Base-by-base conservation (phyloP, 2,797 vertebrate genomes). In the Trematomus bernacchii region DNA sequence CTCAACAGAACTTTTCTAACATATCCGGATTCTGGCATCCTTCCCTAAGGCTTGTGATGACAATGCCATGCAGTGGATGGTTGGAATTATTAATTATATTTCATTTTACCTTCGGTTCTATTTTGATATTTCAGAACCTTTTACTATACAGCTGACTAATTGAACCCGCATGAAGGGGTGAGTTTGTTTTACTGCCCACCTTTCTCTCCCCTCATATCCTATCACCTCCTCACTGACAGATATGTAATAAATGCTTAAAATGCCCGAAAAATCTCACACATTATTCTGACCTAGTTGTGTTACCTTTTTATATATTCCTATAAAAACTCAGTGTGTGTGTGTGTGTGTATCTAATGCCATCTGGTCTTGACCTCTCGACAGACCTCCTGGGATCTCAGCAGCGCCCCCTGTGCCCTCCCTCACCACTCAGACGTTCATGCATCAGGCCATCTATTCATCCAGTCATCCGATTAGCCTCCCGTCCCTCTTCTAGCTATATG, bases 271-370 rank as follows among this genome's bases (percentile, higher is more conserved):
- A 3, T 27, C 23, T 3, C 23, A 3, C 2, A 33, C 16, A 47
- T 11, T 6, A 44, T 55, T 46, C 11, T 14, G 14, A 66, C 10
- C 4, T 2, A 15, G 47, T 11, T 19, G 13, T 63, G 21, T 54
- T 10, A 46, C 18, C 11, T 63, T 7, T 54, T 71, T 44, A 51
- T 2, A 27, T 55, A 15, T 50, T 44, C 44, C 23, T 43, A 23
- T 15, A 13, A 40, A 47, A 66, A 6, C 30, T 43, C 58, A 13
- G 3, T 16, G 2, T 40, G 6, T 63, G 21, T 19, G 58, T 70
- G 21, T n/a, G 18, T 70, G 30, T 51, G 27, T 2, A 59, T 61
- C 40, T 53, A 79, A 77, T 69, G 59, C 88, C 86, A 87, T 90
- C 86, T 87, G 87, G 71, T 72, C 70, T 64, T 78, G 64, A 75